Base-by-base conservation (phyloP, 30 jellyfish, hydroid and myxozoan species). In the Pelagia noctiluca region DNA sequence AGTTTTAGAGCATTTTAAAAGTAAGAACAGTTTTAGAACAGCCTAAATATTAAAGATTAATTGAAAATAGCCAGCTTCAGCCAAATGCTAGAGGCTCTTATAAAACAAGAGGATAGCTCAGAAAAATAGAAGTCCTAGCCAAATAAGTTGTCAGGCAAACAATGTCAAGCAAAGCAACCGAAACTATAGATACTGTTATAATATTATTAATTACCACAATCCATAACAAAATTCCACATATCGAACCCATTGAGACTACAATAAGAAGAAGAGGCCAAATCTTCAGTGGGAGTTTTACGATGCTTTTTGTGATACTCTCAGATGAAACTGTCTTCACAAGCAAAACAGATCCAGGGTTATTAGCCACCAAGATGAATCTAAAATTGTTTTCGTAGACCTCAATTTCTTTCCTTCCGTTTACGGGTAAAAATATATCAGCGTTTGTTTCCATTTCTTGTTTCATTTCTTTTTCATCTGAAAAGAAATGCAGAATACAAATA, bases 231-330 rank as follows among this genome's bases (percentile, higher is more conserved):
- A 47, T 57, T 1, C 96, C 96, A 30, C 71, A 76, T 21, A 85
- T 65, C 29, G 85, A 49, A 1, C 97, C 86, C 53, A 80, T 69
- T 32, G 85, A 87, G 37, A 91, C 19, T 33, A 82, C 72, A 32
- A 91, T 46, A 23, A 70, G 23, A 24, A 82, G 33, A 19, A 85
- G 97, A 11, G 98, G 98, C 98, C 98, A 91, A 24, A 79, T 46
- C 1, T 31, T 35, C 1, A 74, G 35, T 25, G 85, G 22, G 5
- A 96, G 32, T 1, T 24, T 28, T 66, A 80, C 60, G 38, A 91
- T 35, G n/a, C 50, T 75, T 25, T 8, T 22, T 2, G 78, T 36
- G 54, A 65, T 57, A 36, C 62, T 82, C 35, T 88, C 95, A 26
- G 26, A 35, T 65, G 54, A 0, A 13, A 86, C 77, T 30, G 71